Evolutionary conservation across 2,797 vertebrate genomes (phyloP), one percentile per base, ranked within the genome.

Genomic region (Graptemys geographica): DNA sequence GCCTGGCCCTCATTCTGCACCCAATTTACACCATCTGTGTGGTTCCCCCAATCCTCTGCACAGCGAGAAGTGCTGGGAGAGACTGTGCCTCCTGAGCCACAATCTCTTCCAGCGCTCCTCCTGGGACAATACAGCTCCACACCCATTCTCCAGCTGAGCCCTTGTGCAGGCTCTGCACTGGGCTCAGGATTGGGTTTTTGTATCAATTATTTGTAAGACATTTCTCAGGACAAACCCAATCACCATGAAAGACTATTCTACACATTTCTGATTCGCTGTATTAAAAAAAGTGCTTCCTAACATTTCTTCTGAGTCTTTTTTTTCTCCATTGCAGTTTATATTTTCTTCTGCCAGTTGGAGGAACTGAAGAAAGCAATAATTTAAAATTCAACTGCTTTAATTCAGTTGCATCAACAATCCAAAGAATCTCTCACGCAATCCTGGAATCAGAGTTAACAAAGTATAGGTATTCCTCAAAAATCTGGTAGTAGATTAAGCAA

Each of bases 401-500:
- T 93, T 86, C 86, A 96, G 95, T 96, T 92, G 69, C 65, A 95
- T 80, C 79, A 79, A 86, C 72, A 95, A 84, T 76, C 93, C 78
- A 96, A 96, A 89, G 74, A 92, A 93, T 62, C 84, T 93, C 59
- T 91, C 62, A 16, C 18, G 86, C 86, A 96, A 92, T 94, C 59
- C 47, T 79, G 47, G 74, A 97, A 92, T 96, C 87, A 84, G 55
- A 94, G 85, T 83, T 91, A 96, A 94, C 23, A 27, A 59, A 87
- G 27, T 95, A 95, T 76, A 91, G 49, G 62, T 86, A 72, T 90
- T 96, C 92, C 86, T 94, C 90, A 94, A 86, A 95, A 95, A 90
- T 92, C 9, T 37, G 2, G 33, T 23, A 81, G 62, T 81, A 72
- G 49, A 94, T 96, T 98, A 96, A 97, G 97, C 97, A 95, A 96